Conservation (phyloP, 2,113 vertebrate genomes). For the Syrmaticus mikado region DNA sequence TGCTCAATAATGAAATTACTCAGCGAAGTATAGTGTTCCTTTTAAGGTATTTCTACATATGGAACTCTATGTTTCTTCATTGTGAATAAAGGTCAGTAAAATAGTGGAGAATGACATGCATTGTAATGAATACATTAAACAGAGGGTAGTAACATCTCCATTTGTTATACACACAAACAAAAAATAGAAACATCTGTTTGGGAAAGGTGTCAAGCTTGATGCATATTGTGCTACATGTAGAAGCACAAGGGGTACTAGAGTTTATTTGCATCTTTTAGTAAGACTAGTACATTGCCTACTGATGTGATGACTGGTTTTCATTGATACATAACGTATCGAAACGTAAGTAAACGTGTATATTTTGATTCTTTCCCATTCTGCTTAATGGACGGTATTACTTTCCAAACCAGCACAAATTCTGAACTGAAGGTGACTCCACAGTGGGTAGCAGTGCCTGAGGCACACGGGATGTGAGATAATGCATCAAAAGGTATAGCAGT, state of each 20-base stretch:
- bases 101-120: neutral
- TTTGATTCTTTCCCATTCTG: neutral
- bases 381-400: neutral
- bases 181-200: neutral
- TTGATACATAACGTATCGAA: neutral
- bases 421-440: neutral
- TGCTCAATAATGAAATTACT: neutral
- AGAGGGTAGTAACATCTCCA: neutral
- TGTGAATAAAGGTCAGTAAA: neutral
- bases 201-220: neutral
- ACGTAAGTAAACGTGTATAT: neutral
- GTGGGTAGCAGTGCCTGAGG: neutral
- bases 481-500: neutral
- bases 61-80: neutral
- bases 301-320: neutral
- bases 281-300: neutral
- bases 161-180: neutral
- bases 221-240: fast-evolving
- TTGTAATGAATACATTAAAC: neutral
- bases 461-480: neutral
- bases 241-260: neutral
- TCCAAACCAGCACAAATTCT: neutral
- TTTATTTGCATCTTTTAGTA: neutral
- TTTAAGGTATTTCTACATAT: neutral
- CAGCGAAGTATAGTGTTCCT: neutral